These are phyloP conservation scores for Agrotis ipsilon DNA, from an alignment of 2,888 invertebrate genomes.

Conservation along the genomic window DNA sequence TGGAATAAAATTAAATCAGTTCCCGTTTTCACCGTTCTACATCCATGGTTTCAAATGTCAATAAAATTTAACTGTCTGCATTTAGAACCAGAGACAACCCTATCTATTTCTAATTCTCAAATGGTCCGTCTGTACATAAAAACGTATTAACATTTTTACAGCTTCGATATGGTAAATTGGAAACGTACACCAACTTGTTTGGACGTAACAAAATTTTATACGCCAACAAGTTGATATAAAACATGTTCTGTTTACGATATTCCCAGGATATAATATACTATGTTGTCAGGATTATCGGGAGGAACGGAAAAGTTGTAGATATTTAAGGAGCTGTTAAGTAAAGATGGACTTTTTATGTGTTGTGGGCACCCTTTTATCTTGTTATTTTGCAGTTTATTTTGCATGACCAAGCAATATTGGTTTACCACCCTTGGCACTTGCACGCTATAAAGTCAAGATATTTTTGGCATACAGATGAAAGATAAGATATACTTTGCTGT, in stretches of 20 bases:
- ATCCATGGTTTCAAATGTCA: neutral
- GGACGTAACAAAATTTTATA: conserved; percentile 55
- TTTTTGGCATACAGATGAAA: too few species aligned
- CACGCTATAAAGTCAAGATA: neutral
- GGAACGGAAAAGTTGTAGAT: conserved; percentile 13
- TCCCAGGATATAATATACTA: conserved; percentile 29
- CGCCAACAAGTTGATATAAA: conserved; percentile 51
- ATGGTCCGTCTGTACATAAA: conserved; percentile 67
- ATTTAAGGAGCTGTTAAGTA: conserved; percentile 26
- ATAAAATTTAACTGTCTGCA: neutral
- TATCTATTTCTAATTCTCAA: conserved; percentile 62
- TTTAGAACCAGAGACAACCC: conserved; percentile 22
- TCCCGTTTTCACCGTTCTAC: neutral
- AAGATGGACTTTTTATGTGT: conserved; percentile 14
- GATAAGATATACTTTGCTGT: too few species aligned
- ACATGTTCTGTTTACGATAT: conserved; percentile 49
- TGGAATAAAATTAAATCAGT: neutral
- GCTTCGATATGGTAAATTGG: conserved; percentile 70
- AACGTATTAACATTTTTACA: conserved; percentile 74
- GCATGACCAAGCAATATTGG: neutral
- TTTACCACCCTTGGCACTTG: neutral
- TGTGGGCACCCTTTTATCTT: conserved; percentile 14
- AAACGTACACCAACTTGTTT: conserved; percentile 54
- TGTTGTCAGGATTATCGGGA: conserved; percentile 23
- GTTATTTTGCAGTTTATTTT: conserved; percentile 6